Conservation (phyloP, 2,113 vertebrate genomes). For the Apistogramma diplotaenia region DNA sequence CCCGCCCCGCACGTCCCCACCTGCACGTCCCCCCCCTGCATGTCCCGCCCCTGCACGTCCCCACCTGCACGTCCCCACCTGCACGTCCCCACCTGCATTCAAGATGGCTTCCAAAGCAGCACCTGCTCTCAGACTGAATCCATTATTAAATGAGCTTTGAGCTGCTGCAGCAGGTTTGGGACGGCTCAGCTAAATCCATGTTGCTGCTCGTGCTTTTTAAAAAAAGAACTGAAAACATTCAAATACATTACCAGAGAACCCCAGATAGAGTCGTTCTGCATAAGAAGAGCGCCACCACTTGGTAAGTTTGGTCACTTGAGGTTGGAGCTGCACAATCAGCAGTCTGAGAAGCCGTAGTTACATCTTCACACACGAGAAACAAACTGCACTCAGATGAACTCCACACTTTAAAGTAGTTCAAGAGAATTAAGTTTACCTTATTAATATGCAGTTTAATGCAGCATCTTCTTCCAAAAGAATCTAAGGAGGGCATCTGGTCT, state of each 20-base stretch:
- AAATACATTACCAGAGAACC: too few relatives aligned
- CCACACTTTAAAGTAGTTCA: constrained; percentile 13
- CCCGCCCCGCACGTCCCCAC: too few relatives aligned
- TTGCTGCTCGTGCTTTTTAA: too few relatives aligned
- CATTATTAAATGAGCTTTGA: too few relatives aligned
- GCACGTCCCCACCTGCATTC: too few relatives aligned
- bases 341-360: neutral
- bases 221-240: neutral
- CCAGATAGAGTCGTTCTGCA: neutral
- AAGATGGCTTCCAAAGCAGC: too few relatives aligned
- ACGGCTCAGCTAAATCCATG: too few relatives aligned
- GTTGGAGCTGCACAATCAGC: neutral
- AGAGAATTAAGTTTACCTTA: constrained; percentile 32
- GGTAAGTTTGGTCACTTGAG: neutral
- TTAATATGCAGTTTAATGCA: constrained; percentile 52
- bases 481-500: constrained; percentile 32
- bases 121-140: too few relatives aligned
- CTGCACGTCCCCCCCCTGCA: too few relatives aligned
- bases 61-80: too few relatives aligned
- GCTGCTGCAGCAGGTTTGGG: too few relatives aligned
- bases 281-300: neutral
- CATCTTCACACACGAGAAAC: neutral
- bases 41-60: too few relatives aligned
- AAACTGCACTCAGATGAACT: constrained; percentile 1
- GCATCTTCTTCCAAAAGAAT: constrained; percentile 19